Conservation (phyloP, 2,797 vertebrate species). For the Sebastes oblongus region DNA sequence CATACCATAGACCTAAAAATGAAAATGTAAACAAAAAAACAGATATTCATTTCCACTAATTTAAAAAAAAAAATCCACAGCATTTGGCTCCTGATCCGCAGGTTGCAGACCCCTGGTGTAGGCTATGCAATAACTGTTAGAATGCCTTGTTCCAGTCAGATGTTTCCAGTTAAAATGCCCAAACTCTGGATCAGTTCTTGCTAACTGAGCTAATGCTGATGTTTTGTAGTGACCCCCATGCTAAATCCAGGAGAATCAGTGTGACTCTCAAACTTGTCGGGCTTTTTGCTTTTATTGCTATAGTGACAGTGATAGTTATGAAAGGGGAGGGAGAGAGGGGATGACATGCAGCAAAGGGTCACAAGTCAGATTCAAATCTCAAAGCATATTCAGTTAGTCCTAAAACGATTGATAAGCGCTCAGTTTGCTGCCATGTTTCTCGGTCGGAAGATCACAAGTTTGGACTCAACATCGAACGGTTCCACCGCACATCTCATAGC, state of each 20-base stretch:
- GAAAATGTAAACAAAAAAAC: too few relatives aligned
- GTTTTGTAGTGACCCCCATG: neutral
- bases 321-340: too few relatives aligned
- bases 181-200: neutral
- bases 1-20: too few relatives aligned
- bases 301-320: too few relatives aligned
- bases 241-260: neutral
- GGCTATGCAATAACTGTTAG: neutral
- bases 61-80: too few relatives aligned
- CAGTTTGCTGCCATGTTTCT: neutral
- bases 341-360: too few relatives aligned
- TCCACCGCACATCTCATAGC: neutral
- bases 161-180: neutral
- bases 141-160: neutral
- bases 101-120: too few relatives aligned
- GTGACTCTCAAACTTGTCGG: neutral
- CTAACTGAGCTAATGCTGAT: neutral
- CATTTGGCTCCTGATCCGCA: too few relatives aligned
- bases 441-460: neutral
- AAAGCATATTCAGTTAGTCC: neutral
- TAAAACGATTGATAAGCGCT: neutral
- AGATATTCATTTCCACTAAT: too few relatives aligned
- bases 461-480: neutral
- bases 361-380: too few relatives aligned
- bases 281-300: too few relatives aligned